Evolutionary conservation across 2,888 invertebrate species (phyloP).

Genomic region (Xanthostigma xanthostigma): DNA sequence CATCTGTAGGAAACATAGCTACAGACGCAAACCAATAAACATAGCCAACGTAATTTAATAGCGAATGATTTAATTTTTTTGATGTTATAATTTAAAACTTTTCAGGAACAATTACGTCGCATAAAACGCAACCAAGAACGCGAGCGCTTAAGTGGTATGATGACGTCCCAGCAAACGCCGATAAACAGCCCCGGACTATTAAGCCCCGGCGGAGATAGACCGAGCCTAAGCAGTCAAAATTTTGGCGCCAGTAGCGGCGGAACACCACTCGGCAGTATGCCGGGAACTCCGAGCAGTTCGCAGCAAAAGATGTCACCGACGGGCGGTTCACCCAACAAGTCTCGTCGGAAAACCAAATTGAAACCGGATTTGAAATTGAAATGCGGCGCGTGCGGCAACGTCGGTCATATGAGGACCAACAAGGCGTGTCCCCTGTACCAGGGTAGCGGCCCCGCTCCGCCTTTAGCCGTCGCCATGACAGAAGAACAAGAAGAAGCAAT

Average conservation of each 20-base stretch:
- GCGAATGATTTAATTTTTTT: too few relatives aligned
- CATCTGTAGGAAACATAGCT: too few relatives aligned
- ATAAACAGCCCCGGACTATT: neutral
- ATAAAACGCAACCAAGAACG: slow-evolving; percentile 89
- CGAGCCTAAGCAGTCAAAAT: too few relatives aligned
- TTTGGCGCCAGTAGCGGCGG: too few relatives aligned
- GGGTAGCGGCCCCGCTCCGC: slow-evolving; percentile 42
- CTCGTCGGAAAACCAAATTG: slow-evolving; percentile 67
- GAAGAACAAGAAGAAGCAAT: slow-evolving; percentile 76
- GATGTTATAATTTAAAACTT: neutral
- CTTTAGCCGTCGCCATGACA: slow-evolving; percentile 54
- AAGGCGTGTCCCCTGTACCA: slow-evolving; percentile 94
- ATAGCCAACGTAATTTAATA: too few relatives aligned
- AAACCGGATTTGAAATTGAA: slow-evolving; percentile 83
- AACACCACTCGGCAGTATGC: neutral
- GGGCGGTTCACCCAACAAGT: slow-evolving; percentile 38
- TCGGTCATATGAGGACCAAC: slow-evolving; percentile 72
- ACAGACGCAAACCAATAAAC: too few relatives aligned
- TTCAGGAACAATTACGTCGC: slow-evolving; percentile 73
- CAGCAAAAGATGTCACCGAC: slow-evolving; percentile 26
- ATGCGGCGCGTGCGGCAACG: slow-evolving; percentile 94
- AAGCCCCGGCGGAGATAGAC: too few relatives aligned
- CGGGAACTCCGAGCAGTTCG: slow-evolving; percentile 20
- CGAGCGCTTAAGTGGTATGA: slow-evolving; percentile 45
- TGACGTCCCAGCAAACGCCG: neutral